Conservation (phyloP, 2,113 vertebrate species). For the Urocynchramus pylzowi region DNA sequence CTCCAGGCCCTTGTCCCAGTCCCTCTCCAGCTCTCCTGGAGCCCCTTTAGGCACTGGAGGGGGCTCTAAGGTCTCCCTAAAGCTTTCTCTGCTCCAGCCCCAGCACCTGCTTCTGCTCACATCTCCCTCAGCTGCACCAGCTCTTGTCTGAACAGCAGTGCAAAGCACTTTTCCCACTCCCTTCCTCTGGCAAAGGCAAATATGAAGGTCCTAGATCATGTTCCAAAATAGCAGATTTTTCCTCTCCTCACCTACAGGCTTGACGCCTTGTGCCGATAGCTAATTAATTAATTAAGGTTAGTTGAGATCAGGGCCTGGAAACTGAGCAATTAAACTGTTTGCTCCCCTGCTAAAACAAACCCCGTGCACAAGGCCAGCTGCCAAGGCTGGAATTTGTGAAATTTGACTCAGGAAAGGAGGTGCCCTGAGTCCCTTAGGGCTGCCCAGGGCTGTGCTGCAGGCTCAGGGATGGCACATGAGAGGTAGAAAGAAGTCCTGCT, state of each 20-base stretch:
- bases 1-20: not conserved
- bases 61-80: not conserved
- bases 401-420: not conserved
- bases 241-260: not conserved
- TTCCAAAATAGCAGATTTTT: not conserved
- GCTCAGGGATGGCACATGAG: fast-evolving
- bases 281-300: conserved; percentile 57
- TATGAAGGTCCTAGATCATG: not conserved
- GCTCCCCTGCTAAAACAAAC: not conserved
- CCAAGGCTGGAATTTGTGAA: not conserved
- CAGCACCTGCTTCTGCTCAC: fast-evolving
- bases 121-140: not conserved
- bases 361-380: fast-evolving
- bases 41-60: not conserved
- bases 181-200: not conserved
- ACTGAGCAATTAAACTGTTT: conserved; percentile 28
- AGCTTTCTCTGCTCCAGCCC: not conserved
- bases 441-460: fast-evolving
- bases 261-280: not conserved
- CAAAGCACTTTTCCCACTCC: not conserved
- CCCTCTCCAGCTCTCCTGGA: not conserved
- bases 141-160: not conserved
- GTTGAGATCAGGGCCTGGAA: not conserved
- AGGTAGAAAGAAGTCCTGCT: not conserved
- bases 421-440: not conserved